Conservation (phyloP, 2,113 vertebrate genomes). For the Carassius carassius region DNA sequence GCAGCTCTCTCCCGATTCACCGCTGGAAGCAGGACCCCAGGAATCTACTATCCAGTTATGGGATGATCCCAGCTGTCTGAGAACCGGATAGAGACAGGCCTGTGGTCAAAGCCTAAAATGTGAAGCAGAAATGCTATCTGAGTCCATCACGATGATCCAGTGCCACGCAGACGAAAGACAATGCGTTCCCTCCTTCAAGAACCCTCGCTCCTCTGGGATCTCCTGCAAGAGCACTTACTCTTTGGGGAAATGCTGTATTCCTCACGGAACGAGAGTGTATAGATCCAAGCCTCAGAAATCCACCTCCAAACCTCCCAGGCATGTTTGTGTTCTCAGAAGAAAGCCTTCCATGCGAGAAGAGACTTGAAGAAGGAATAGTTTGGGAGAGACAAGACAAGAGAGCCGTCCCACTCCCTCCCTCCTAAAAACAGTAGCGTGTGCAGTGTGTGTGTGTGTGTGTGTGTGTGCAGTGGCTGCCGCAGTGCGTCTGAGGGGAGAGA, state of each 20-base stretch:
- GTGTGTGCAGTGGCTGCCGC: constrained; percentile 35
- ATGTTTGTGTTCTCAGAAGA: neutral
- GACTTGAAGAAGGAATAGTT: constrained; percentile 7
- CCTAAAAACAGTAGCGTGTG: constrained; percentile 38
- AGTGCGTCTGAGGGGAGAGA: constrained; percentile 32
- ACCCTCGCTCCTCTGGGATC: neutral
- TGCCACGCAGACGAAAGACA: neutral
- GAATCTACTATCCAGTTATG: constrained; percentile 16
- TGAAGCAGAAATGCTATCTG: neutral
- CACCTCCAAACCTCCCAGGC: neutral
- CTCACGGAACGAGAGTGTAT: neutral
- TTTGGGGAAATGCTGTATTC: neutral
- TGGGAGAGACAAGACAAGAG: constrained; percentile 16
- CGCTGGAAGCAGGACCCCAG: neutral
- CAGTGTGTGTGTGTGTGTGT: constrained; percentile 31
- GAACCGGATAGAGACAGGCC: constrained; percentile 3
- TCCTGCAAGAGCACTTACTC: neutral
- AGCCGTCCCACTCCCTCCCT: constrained; percentile 31
- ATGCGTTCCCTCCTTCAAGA: neutral
- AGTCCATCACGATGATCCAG: neutral
- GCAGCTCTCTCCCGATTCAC: neutral
- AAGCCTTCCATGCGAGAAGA: constrained; percentile 8
- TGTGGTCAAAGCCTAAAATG: neutral
- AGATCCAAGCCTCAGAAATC: neutral
- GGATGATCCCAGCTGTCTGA: neutral